Percentiles rank a stretch among this genome's conserved stretches.
Conservation (phyloP, 2,113 vertebrate genomes). For the Atlantisia rogersi region DNA sequence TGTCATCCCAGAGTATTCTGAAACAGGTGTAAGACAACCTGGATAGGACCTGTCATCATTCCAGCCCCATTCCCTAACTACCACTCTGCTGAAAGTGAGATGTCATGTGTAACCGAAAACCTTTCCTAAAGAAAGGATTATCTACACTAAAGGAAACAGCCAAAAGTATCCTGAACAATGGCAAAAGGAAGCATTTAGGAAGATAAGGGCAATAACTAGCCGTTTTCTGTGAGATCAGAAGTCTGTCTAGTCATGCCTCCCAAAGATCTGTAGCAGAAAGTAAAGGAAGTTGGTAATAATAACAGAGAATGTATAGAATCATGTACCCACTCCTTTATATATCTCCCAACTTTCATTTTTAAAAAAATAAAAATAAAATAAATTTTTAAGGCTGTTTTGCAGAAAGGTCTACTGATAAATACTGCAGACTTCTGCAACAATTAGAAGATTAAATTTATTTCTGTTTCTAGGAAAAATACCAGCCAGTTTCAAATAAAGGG, state of each 20-base stretch:
- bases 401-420: not conserved
- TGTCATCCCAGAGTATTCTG: not conserved
- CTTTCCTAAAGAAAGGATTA: not conserved
- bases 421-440: not conserved
- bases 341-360: not conserved
- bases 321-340: not conserved
- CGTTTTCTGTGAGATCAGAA: not conserved
- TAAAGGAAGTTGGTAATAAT: not conserved
- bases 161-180: not conserved
- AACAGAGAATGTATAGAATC: not conserved
- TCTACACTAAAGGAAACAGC: not conserved
- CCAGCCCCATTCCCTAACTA: not conserved
- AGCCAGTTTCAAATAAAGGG: not conserved
- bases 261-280: not conserved
- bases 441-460: not conserved
- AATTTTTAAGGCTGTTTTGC: not conserved
- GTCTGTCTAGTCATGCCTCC: not conserved
- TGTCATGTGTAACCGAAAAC: not conserved
- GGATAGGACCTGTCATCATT: not conserved
- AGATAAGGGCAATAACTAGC: not conserved
- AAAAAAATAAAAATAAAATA: not conserved
- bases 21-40: not conserved
- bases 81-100: not conserved
- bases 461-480: not conserved
- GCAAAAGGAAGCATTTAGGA: not conserved